These are phyloP conservation scores for Halcyon senegalensis DNA, from an alignment of 2,113 vertebrate species.

Conservation along the genomic window DNA sequence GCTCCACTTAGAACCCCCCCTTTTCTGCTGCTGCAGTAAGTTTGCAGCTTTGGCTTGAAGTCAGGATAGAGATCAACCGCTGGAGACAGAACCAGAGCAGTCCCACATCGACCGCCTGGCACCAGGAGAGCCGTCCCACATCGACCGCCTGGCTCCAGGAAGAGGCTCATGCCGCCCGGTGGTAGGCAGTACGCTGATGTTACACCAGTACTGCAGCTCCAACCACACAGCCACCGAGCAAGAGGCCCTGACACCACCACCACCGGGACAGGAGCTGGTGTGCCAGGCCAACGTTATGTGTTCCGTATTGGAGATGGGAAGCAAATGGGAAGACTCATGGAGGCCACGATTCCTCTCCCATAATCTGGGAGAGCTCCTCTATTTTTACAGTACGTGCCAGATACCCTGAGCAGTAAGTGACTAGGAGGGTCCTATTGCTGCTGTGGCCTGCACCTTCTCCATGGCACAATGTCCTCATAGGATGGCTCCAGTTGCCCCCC, in stretches of 20 bases:
- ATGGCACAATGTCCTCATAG: neutral
- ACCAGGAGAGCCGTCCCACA: neutral
- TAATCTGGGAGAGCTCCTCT: neutral
- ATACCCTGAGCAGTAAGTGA: neutral
- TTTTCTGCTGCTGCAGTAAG: neutral
- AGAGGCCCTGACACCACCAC: neutral
- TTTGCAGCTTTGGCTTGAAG: neutral
- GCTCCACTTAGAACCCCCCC: neutral
- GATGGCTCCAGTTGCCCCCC: neutral
- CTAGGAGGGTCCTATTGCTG: neutral
- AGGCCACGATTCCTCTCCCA: neutral
- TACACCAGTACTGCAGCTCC: neutral
- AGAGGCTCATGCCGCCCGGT: neutral
- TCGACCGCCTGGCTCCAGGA: neutral
- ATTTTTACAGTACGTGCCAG: neutral
- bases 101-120: neutral
- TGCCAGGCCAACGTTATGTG: neutral
- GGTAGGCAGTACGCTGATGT: fast-evolving
- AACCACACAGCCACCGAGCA: neutral
- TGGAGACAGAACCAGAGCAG: fast-evolving
- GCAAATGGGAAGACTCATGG: neutral
- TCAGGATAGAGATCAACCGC: neutral
- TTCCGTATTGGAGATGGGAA: fast-evolving
- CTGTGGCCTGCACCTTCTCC: neutral
- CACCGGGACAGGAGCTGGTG: neutral